A percentile compares a stretch with the other conserved stretches of the same genome.
phyloP scores from a whole-genome alignment of 2,888 invertebrate species.

The Agrochola lota region DNA sequence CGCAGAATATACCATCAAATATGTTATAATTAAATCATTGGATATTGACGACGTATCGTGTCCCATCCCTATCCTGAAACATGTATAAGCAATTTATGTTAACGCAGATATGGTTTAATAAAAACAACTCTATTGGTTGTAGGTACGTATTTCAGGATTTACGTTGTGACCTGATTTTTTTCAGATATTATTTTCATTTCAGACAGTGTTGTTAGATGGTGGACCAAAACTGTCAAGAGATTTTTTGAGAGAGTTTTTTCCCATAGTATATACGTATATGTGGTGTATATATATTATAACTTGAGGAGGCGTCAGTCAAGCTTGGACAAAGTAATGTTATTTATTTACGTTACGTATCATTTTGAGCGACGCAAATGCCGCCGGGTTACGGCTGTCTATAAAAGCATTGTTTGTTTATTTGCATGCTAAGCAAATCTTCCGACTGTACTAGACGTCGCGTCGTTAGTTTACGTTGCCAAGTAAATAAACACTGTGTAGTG shows the following conservation, averaged over 20 bases:
- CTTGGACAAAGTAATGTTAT: not conserved
- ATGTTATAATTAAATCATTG: not conserved
- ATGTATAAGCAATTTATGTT: slow-evolving; percentile 77
- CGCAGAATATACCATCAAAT: not conserved
- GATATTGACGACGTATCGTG: slow-evolving; percentile 3
- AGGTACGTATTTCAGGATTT: slow-evolving; percentile 72
- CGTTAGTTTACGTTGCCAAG: slow-evolving; percentile 23
- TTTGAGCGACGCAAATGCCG: not conserved
- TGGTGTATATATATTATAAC: too few species aligned
- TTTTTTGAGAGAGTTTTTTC: not conserved
- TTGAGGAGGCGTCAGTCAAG: not conserved
- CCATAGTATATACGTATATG: too few species aligned
- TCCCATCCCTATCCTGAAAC: slow-evolving; percentile 69
- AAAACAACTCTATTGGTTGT: slow-evolving; percentile 76
- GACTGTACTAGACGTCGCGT: slow-evolving; percentile 1
- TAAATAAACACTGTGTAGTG: slow-evolving; percentile 50
- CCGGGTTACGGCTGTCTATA: not conserved
- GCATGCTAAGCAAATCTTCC: slow-evolving; percentile 25
- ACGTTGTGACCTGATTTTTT: slow-evolving; percentile 62
- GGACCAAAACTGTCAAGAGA: not conserved
- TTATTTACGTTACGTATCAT: not conserved
- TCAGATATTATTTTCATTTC: slow-evolving; percentile 22
- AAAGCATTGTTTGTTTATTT: slow-evolving; percentile 32
- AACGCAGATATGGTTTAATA: slow-evolving; percentile 78
- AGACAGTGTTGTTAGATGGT: slow-evolving; percentile 4